Base-by-base conservation (phyloP, 2,888 invertebrate species). In the Tryphoninae sp. region DNA sequence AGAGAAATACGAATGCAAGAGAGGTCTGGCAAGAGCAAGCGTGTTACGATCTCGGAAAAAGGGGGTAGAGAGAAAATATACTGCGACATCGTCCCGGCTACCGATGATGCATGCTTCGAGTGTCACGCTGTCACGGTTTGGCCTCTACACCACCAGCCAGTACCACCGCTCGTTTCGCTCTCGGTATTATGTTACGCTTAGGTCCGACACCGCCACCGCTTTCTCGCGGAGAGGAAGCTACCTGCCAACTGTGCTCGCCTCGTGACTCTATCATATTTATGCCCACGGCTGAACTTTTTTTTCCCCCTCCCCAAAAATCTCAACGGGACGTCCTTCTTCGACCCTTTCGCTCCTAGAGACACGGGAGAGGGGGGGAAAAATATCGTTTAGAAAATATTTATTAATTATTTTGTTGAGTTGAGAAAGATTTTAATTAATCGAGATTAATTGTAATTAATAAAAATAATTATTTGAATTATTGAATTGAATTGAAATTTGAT, bases 251-350 rank as follows among this genome's bases (percentile, higher is more conserved):
- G 40, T 45, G 72, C 65, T 51, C 83, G 80, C 86, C 82, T 88
- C 87, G 82, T 87, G 89, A 89, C 88, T 89, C 86, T 84, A 86
- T 89, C 88, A 86, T 89, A 89, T 89, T 88, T 89, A 89, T 89
- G 86, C 86, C 84, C 86, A 80, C 69, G 84, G 73, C 82, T 69
- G 81, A 83, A 0, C 6, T 33, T 33, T 33, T 33, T 33, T 33
- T 82, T 86, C 85, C 83, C 80, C 80, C 83, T 78, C 75, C 85
- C 80, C 68, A 73, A 84, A 78, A 83, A 81, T 83, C 84, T 69
- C 84, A 72, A 76, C 83, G 72, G 80, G 84, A 80, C 62, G 73
- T 81, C 84, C 72, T 62, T 77, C 71, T 62, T 77, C 71, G 65
- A 59, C 61, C 72, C 33, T 1, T 33, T 33, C 6, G 6, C 6